Evolutionary conservation across 2,113 vertebrate species (phyloP), one percentile per base, ranked within the genome.

Genomic region (Tricholaema leucomelas): DNA sequence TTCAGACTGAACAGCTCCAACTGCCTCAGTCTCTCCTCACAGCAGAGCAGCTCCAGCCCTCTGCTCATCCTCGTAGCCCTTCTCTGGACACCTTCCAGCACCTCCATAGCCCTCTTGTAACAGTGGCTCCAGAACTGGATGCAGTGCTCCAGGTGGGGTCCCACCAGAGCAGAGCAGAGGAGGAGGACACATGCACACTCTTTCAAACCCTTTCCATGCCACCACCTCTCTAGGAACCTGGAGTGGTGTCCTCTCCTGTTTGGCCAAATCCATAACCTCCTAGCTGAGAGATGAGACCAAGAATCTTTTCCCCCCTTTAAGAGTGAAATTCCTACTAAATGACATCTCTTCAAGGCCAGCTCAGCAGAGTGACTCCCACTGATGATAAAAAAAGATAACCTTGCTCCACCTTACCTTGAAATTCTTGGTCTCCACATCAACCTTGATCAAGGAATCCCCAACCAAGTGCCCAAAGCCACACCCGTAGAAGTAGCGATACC

Each of bases 401-500:
- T 74, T 58, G 7, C n/a, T 75, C 35, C 13, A 16, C 30, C 81
- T 97, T 76, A 98, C 99, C 98, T 96, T 99, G 20, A 98, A 97
- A 38, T 89, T 88, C 90, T 99, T 99, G 63, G 97, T 98, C 6
- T 97, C 91, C 66, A 98, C 92, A 46, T 99, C 98, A 30, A 98
- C 97, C 94, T 99, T 99, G 86, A 99, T 96, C 70, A 99, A 95
- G 6, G 98, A 98, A 96, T 99, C 97, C 48, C 98, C 98, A 55
- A 99, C 94, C 91, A 99, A 27, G 83, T 99, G 98, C 75, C 94
- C 96, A 91, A 99, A 98, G 19, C 99, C 99, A 27, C 99, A 99
- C 25, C 98, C 99, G 4, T 99, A 99, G 96, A 99, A 98, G 93
- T 98, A 99, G 17, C 96, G 97, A 81, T 99, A 99, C 7, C 97